phyloP scores from a whole-genome alignment of 2,113 vertebrate species.

The Eublepharis macularius region DNA sequence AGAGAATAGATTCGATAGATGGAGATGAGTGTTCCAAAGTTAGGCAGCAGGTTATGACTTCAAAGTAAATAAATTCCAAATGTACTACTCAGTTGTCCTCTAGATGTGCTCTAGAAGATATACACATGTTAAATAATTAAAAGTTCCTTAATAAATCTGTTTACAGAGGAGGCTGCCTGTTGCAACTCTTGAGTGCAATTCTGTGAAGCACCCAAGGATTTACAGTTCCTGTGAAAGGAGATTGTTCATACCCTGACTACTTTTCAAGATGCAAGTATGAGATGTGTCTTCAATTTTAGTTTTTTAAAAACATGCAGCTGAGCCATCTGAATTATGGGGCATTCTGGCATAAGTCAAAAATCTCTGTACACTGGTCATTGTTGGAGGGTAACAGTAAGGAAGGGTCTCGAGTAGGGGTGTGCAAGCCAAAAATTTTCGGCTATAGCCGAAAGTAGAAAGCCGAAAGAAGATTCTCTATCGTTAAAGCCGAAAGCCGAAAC shows the following conservation, averaged over 20 bases:
- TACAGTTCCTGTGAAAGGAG: neutral
- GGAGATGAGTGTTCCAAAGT: neutral
- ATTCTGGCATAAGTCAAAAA: neutral
- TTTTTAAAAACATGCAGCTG: neutral
- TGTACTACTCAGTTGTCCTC: neutral
- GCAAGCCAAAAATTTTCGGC: no score
- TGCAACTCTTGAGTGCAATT: neutral
- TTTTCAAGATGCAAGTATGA: neutral
- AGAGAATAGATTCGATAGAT: constrained; percentile 1
- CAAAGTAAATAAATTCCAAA: constrained; percentile 12
- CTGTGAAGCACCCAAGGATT: no score
- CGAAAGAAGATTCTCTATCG: no score
- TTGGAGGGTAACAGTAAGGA: no score
- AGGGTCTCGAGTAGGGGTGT: no score
- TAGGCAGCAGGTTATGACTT: constrained; percentile 10
- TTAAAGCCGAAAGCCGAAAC: no score
- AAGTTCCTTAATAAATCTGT: no score
- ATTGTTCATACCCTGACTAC: neutral
- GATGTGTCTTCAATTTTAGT: neutral
- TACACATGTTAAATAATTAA: neutral
- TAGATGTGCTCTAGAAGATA: neutral
- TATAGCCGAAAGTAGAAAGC: no score
- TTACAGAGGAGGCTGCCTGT: neutral
- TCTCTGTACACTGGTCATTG: no score
- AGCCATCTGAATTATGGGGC: neutral